Percentiles rank a stretch among this genome's conserved stretches.
phyloP scores from a whole-genome alignment of 2,797 vertebrate species.

The Serranus cabrilla region DNA sequence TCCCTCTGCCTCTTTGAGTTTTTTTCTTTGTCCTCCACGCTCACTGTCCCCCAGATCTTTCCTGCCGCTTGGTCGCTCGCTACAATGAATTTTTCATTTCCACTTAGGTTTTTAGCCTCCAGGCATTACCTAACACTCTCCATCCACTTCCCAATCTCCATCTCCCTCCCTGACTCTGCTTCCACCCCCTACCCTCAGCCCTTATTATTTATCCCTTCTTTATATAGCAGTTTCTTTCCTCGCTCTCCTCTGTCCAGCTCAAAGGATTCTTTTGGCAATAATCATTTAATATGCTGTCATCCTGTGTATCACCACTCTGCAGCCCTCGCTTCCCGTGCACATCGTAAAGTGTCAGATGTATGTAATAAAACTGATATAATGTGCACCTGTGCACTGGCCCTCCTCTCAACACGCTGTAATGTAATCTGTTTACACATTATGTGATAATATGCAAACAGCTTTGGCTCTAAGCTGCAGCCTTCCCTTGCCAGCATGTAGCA shows the following conservation, averaged over 20 bases:
- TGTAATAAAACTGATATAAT: conserved; percentile 64
- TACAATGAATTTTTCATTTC: conserved; percentile 72
- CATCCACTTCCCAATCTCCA: conserved; percentile 23
- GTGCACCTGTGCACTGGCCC: conserved; percentile 38
- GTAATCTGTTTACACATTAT: conserved; percentile 65
- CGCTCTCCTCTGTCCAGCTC: not conserved
- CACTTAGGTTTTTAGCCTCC: conserved; percentile 51
- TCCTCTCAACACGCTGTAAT: conserved; percentile 49
- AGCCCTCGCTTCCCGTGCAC: conserved; percentile 17
- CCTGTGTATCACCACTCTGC: conserved; percentile 27
- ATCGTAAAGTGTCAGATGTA: conserved; percentile 51
- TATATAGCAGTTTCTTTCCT: not conserved
- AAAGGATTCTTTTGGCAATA: conserved; percentile 27
- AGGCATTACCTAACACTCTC: conserved; percentile 52
- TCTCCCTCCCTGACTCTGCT: conserved; percentile 25
- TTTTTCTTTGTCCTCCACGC: conserved; percentile 15
- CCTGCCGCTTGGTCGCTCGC: conserved; percentile 19
- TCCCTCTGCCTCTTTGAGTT: not conserved
- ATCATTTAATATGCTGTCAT: conserved; percentile 42
- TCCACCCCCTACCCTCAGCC: not conserved
- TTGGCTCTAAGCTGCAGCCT: conserved; percentile 58
- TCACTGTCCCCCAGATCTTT: not conserved
- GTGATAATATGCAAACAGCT: conserved; percentile 63
- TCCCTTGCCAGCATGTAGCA: conserved; percentile 47
- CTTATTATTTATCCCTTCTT: conserved; percentile 7